Evolutionary conservation across 1,140 invertebrate genomes (phyloP).

Genomic region (Helicorthomorpha holstii): DNA sequence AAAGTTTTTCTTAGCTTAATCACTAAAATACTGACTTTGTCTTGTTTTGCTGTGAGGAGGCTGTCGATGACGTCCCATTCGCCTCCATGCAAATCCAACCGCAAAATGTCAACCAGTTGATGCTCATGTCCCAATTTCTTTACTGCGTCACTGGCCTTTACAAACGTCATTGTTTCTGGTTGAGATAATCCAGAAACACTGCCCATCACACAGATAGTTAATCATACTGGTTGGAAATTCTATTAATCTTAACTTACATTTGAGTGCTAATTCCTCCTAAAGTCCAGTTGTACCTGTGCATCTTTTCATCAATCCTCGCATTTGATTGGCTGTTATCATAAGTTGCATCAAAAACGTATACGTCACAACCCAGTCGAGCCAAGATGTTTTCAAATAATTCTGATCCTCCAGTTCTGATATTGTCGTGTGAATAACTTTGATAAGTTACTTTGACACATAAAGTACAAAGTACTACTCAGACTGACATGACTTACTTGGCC

Average conservation of each 20-base stretch:
- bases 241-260: no score
- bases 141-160: neutral
- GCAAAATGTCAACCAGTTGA: neutral
- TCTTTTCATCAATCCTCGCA: neutral
- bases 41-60: slow-evolving; percentile 1
- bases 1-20: neutral
- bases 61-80: slow-evolving; percentile 2
- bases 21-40: neutral
- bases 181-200: neutral
- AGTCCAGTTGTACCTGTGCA: neutral
- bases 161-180: neutral
- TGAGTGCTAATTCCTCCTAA: neutral
- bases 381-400: neutral
- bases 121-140: neutral
- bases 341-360: neutral
- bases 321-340: neutral
- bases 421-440: no score
- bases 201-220: no score
- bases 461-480: no score
- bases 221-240: no score
- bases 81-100: slow-evolving; percentile 1
- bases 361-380: neutral
- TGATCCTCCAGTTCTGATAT: neutral
- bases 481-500: no score
- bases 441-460: no score